phyloP scores from a whole-genome alignment of 2,113 vertebrate species.

The Labrus mixtus region DNA sequence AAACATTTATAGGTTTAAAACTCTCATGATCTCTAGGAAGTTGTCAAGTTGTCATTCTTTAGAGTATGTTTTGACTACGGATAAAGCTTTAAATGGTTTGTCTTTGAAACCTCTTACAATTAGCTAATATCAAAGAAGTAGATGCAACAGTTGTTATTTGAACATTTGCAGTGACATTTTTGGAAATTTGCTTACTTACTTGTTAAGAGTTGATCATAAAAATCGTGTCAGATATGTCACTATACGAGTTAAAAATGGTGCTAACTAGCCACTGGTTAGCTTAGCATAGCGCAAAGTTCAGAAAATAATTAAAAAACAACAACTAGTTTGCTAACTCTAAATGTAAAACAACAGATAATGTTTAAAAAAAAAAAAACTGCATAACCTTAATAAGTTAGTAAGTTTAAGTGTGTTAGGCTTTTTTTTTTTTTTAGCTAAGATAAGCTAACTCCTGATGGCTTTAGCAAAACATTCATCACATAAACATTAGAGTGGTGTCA shows the following conservation, averaged over 20 bases:
- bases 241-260: neutral
- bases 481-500: neutral
- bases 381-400: neutral
- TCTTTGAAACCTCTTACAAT: no score
- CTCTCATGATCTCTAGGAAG: no score
- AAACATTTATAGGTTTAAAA: neutral
- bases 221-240: no score
- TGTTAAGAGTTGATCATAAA: no score
- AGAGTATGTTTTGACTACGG: no score
- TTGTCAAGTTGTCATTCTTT: no score
- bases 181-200: no score
- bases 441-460: neutral
- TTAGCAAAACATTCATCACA: neutral
- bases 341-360: neutral
- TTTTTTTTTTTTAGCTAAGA: neutral
- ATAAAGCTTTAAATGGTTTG: no score
- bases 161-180: no score
- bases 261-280: neutral
- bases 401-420: neutral
- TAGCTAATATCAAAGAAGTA: no score
- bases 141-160: no score
- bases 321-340: neutral
- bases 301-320: no score
- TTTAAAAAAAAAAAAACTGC: neutral
- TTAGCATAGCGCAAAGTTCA: neutral